These are phyloP conservation scores for Xestia ashworthii DNA, from an alignment of 2,888 invertebrate genomes.

Conservation along the genomic window DNA sequence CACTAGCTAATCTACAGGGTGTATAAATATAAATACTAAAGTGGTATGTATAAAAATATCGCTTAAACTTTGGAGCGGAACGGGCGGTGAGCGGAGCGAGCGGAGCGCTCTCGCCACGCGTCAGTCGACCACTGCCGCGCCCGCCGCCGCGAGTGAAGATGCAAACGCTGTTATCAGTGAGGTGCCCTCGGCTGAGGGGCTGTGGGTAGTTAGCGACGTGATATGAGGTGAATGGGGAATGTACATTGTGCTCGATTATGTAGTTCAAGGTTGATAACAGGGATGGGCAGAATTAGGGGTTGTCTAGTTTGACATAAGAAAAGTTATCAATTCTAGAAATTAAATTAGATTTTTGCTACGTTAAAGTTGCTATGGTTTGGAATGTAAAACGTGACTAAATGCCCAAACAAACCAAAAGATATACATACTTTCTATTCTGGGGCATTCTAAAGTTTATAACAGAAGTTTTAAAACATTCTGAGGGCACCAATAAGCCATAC, in stretches of 20 bases:
- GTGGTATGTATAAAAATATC: slow-evolving; percentile 67
- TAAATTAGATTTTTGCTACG: background rate
- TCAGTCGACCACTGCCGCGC: slow-evolving; percentile 63
- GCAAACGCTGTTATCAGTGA: slow-evolving; percentile 34
- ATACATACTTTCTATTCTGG: background rate
- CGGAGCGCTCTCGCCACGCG: slow-evolving; percentile 64
- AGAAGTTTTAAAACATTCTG: background rate
- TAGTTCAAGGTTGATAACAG: background rate
- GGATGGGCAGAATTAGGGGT: background rate
- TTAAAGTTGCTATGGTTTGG: too few species aligned
- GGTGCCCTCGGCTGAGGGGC: slow-evolving; percentile 12
- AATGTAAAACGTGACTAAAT: background rate
- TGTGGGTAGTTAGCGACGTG: background rate
- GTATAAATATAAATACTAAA: slow-evolving; percentile 67
- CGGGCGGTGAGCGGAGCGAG: slow-evolving; percentile 57
- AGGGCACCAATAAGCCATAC: background rate
- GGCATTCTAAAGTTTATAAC: background rate
- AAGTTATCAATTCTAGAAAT: background rate
- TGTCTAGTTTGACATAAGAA: background rate
- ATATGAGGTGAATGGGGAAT: background rate
- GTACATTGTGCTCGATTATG: background rate
- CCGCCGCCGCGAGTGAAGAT: slow-evolving; percentile 25
- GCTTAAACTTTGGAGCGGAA: slow-evolving; percentile 63
- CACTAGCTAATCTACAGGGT: slow-evolving; percentile 67
- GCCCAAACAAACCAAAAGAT: background rate